Base-by-base conservation (phyloP, 1,140 invertebrate genomes). In the Hormaphis cornu region DNA sequence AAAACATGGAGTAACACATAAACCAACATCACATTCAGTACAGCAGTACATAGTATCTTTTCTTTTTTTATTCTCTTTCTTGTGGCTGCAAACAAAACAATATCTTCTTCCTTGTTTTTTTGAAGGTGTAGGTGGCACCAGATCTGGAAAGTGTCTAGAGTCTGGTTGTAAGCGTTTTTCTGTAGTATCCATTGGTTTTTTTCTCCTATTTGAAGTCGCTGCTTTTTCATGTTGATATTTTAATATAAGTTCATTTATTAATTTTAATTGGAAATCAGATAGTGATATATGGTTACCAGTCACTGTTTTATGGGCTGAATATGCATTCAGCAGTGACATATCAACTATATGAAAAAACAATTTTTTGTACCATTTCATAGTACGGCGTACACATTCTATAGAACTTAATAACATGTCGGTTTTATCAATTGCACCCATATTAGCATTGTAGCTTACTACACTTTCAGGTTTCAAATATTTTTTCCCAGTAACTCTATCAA, bases 351-450 rank as follows among this genome's bases (percentile, higher is more conserved):
- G 72, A 30, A 76, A 75, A 69, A 75, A 74, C 54, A 72, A 72
- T 66, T 78, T 79, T 73, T 78, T 77, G 72, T 78, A 74, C 77
- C 77, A 78, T 71, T 77, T 79, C n/a, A 74, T 50, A 16, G 74
- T 72, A 74, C 76, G 78, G 33, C 75, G 71, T 58, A 76, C 72
- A 48, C 73, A 73, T 48, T 73, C 46, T 58, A 77, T 74, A 2
- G 72, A 72, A 28, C 73, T 75, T 16, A 76, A 71, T 48, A 76
- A 70, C 76, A 76, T 76, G 70, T 78, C 76, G 1, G 73, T 71
- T 54, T 72, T 72, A 70, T 79, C 77, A 3, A 79, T 76, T 28
- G 72, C 66, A 26, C 76, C 77, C 76, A 79, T 80, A 70, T 73
- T 76, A 70, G 72, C 56, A 71, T 74, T 76, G 69, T 79, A 79